These are phyloP conservation scores for Myodes glareolus DNA, from an alignment of 2,113 vertebrate species.

Conservation along the genomic window DNA sequence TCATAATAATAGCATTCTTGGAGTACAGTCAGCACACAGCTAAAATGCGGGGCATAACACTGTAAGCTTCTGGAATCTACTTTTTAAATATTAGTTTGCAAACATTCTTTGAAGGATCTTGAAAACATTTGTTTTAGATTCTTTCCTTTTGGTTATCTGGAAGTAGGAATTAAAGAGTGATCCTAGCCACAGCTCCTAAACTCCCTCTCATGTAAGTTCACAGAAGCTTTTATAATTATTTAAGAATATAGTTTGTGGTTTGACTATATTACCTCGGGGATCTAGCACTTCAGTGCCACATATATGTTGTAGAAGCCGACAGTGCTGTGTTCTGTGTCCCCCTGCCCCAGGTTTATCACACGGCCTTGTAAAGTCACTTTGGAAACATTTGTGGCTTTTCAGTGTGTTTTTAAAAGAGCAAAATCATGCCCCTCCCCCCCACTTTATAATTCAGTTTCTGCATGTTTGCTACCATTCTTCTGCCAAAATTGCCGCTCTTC, in stretches of 20 bases:
- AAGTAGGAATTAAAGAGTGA: constrained; percentile 42
- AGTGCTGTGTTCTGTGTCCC: constrained; percentile 28
- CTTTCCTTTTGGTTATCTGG: constrained; percentile 20
- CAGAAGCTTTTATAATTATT: constrained; percentile 29
- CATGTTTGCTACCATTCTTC: neutral
- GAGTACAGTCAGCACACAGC: constrained; percentile 11
- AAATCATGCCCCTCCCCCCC: neutral
- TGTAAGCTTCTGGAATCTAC: constrained; percentile 47
- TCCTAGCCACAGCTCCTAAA: neutral
- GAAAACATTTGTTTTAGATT: constrained; percentile 60
- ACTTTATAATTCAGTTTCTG: constrained; percentile 41
- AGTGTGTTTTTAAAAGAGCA: constrained; percentile 40
- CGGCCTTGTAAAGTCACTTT: constrained; percentile 39
- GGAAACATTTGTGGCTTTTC: constrained; percentile 18
- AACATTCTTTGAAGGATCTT: constrained; percentile 63
- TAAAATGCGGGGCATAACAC: neutral
- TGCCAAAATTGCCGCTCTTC: constrained; percentile 25
- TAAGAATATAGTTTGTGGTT: constrained; percentile 45
- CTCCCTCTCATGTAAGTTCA: constrained; percentile 39
- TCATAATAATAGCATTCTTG: constrained; percentile 59
- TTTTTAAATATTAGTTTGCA: constrained; percentile 63
- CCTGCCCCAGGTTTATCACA: constrained; percentile 50
- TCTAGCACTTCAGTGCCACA: neutral
- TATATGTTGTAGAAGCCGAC: constrained; percentile 48
- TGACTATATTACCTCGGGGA: constrained; percentile 46